Conservation (phyloP, 2,888 invertebrate genomes). For the Seira sanloemensis region DNA sequence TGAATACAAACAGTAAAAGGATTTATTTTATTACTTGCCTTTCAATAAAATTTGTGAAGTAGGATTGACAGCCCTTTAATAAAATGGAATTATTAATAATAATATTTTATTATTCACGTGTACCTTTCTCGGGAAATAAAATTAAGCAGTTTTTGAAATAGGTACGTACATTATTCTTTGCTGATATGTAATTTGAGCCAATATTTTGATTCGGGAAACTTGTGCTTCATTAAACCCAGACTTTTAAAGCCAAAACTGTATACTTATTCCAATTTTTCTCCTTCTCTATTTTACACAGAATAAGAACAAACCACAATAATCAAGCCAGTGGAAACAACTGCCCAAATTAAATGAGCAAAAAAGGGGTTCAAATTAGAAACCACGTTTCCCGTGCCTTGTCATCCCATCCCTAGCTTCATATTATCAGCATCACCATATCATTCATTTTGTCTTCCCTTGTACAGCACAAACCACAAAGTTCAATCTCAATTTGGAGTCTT, state of each 20-base stretch:
- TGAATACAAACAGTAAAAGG: not conserved
- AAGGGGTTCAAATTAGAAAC: conserved; percentile 37
- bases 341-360: conserved; percentile 21
- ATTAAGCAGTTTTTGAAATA: too few relatives aligned
- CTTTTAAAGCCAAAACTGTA: too few relatives aligned
- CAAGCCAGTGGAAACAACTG: conserved; percentile 18
- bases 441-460: not conserved
- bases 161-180: too few relatives aligned
- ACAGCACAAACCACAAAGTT: not conserved
- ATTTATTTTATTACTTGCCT: not conserved
- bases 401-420: not conserved
- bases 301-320: conserved; percentile 4
- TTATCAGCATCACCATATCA: not conserved
- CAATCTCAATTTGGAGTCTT: conserved; percentile 16
- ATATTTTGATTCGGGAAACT: too few relatives aligned
- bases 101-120: not conserved
- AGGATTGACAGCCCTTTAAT: not conserved
- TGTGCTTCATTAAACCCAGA: too few relatives aligned
- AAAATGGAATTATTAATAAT: not conserved
- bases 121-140: too few relatives aligned
- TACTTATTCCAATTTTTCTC: too few relatives aligned
- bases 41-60: not conserved
- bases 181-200: too few relatives aligned
- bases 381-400: conserved; percentile 18
- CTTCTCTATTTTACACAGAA: too few relatives aligned